These are phyloP conservation scores for Nannospalax galili DNA, from an alignment of 2,113 vertebrate genomes.

Conservation along the genomic window DNA sequence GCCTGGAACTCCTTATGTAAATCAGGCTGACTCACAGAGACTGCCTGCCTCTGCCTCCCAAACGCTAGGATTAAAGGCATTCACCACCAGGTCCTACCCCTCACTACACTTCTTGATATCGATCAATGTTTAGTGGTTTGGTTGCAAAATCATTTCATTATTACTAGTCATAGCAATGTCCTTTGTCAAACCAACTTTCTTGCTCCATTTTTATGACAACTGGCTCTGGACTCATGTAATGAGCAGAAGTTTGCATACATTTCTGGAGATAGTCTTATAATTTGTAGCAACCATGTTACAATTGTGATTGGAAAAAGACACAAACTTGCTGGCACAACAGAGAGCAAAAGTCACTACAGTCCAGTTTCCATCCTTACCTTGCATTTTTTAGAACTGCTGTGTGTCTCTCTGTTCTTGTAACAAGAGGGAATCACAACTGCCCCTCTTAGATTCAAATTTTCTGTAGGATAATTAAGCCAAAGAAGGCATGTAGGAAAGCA, in stretches of 20 bases:
- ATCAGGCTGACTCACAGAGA: no score
- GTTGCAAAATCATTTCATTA: constrained; percentile 40
- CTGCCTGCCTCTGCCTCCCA: no score
- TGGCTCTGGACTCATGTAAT: constrained; percentile 29
- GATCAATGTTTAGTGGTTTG: not conserved
- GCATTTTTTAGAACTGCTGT: not conserved
- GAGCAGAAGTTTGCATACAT: constrained; percentile 53
- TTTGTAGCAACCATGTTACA: constrained; percentile 26
- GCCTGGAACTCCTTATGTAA: no score
- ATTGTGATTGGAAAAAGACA: constrained; percentile 69
- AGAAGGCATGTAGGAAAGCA: not conserved
- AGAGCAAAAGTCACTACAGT: constrained; percentile 24
- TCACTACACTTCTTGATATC: not conserved
- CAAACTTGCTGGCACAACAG: constrained; percentile 58
- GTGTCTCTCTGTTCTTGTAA: not conserved
- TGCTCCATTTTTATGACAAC: constrained; percentile 31
- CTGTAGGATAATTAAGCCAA: not conserved
- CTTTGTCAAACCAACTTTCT: constrained; percentile 54
- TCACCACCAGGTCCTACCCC: no score
- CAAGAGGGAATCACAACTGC: not conserved
- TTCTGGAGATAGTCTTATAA: constrained; percentile 35
- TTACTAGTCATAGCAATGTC: not conserved
- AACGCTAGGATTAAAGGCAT: no score
- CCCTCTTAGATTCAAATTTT: constrained; percentile 2
- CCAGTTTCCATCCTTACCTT: constrained; percentile 30